Percentiles rank a stretch among this genome's conserved stretches.
Conservation (phyloP, 2,888 invertebrate species). For the Dryobotodes eremita region DNA sequence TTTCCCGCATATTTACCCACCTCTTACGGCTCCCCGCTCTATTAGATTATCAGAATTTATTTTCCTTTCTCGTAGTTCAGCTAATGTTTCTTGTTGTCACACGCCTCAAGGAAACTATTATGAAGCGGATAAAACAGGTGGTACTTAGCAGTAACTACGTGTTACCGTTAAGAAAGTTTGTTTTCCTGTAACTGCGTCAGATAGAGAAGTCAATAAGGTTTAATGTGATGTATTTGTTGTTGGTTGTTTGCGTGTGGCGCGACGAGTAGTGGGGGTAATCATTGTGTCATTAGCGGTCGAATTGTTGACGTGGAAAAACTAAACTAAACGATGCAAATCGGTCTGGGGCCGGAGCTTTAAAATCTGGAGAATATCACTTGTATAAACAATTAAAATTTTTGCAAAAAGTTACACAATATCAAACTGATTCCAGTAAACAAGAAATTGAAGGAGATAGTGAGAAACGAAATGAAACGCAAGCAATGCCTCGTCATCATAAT, state of each 20-base stretch:
- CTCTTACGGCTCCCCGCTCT: conserved; percentile 73
- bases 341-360: too few species aligned
- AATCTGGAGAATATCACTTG: too few species aligned
- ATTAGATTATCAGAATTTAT: conserved; percentile 86
- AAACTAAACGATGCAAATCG: too few species aligned
- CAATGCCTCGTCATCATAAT: too few species aligned
- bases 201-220: conserved; percentile 63
- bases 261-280: conserved; percentile 42
- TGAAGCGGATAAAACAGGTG: conserved; percentile 70
- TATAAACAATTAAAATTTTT: too few species aligned
- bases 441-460: too few species aligned
- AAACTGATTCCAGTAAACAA: too few species aligned
- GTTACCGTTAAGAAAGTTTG: conserved; percentile 67
- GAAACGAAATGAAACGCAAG: too few species aligned
- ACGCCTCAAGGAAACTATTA: conserved; percentile 68
- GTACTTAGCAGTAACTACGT: conserved; percentile 67
- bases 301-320: conserved; percentile 34
- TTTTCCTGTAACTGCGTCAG: conserved; percentile 62
- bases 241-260: conserved; percentile 46
- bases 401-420: too few species aligned
- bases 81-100: conserved; percentile 71
- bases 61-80: conserved; percentile 72
- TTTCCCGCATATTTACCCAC: conserved; percentile 81
- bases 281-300: conserved; percentile 54
- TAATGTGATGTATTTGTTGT: conserved; percentile 59